Conservation (phyloP, 2,113 vertebrate genomes). For the Casuarius casuarius region DNA sequence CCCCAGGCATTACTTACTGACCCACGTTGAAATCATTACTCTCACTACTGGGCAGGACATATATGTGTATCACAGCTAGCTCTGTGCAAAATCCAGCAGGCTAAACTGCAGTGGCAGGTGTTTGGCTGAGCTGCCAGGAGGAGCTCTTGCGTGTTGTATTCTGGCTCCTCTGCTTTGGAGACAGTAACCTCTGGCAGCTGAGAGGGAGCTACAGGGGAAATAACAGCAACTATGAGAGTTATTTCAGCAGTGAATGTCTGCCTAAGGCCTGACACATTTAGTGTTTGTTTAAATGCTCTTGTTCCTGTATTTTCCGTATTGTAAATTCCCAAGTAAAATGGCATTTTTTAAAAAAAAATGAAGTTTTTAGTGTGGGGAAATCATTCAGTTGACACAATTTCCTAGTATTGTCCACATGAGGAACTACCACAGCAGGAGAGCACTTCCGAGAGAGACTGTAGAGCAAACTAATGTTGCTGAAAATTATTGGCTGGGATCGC, state of each 20-base stretch:
- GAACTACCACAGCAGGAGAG: background rate
- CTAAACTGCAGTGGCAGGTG: background rate
- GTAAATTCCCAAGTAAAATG: background rate
- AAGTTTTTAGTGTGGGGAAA: background rate
- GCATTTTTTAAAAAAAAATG: background rate
- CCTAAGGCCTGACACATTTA: background rate
- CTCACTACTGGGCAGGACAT: background rate
- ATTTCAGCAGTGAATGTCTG: background rate
- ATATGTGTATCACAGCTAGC: background rate
- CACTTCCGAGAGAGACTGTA: background rate
- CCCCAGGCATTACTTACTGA: too few relatives aligned
- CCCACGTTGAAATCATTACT: background rate
- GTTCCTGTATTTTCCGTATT: background rate
- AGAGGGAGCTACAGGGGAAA: background rate
- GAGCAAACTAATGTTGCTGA: background rate
- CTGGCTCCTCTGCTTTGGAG: accelerated
- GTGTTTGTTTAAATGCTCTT: background rate
- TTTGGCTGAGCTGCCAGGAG: background rate
- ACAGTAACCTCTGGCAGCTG: background rate
- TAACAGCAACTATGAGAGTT: background rate
- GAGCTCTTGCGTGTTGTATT: background rate
- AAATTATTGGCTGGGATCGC: background rate
- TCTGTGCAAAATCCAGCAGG: background rate
- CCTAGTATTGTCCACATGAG: background rate
- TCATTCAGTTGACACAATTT: background rate